Percentiles rank a stretch among this genome's conserved stretches.
These are phyloP conservation scores for Poecile montanus DNA, from an alignment of 2,797 vertebrate genomes.

Conservation along the genomic window DNA sequence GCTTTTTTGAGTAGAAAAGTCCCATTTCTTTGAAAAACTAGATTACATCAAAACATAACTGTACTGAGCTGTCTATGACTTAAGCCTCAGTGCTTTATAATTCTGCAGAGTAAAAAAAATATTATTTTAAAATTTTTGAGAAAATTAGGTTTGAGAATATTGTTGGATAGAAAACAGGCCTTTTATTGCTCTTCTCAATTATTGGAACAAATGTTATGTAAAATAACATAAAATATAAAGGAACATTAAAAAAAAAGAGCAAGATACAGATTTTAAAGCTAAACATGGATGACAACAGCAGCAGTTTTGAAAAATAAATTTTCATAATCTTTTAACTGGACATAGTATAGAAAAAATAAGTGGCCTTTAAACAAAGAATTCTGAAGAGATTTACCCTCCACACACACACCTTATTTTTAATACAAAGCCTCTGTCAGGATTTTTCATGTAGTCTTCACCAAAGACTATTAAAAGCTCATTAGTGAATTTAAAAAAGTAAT, in stretches of 20 bases:
- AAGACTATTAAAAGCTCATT: background rate
- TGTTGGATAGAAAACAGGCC: accelerated
- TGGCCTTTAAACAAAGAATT: background rate
- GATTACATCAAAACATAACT: background rate
- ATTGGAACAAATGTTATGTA: background rate
- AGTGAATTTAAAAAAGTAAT: background rate
- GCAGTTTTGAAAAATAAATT: background rate
- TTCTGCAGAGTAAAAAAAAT: background rate
- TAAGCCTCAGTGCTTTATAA: background rate
- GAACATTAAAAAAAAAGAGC: background rate
- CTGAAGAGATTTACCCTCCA: background rate
- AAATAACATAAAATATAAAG: background rate
- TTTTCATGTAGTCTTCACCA: background rate
- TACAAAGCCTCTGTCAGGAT: background rate
- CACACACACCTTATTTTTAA: background rate
- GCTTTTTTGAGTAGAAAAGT: background rate
- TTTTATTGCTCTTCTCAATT: background rate
- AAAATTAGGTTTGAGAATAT: background rate
- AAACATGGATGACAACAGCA: background rate
- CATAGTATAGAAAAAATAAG: background rate
- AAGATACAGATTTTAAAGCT: background rate
- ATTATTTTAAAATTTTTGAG: background rate
- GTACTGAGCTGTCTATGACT: background rate
- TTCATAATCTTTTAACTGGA: background rate
- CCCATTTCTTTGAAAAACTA: background rate